Conservation (phyloP, 2,113 vertebrate genomes). For the Petaurus breviceps region DNA sequence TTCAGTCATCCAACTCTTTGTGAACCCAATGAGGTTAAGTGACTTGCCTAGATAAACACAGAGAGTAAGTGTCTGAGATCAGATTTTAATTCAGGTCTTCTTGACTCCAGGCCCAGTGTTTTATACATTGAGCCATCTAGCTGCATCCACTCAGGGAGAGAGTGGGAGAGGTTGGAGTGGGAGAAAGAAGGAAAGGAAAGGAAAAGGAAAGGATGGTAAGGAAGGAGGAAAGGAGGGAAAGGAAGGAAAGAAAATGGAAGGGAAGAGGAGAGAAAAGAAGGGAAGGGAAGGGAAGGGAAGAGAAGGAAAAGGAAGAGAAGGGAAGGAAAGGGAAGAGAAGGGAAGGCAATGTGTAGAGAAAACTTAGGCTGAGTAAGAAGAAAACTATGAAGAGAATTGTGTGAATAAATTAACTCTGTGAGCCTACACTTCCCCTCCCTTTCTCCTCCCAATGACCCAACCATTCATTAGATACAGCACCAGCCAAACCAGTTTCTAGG, state of each 20-base stretch:
- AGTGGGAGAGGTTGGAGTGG: background rate
- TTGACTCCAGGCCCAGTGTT: background rate
- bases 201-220: background rate
- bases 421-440: constrained; percentile 43
- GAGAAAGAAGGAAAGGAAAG: no score
- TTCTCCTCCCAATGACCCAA: constrained; percentile 63
- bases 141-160: background rate
- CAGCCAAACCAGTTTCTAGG: constrained; percentile 65
- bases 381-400: constrained; percentile 66
- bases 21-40: background rate
- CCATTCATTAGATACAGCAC: constrained; percentile 72
- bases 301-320: background rate
- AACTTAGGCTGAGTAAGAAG: constrained; percentile 52
- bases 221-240: no score
- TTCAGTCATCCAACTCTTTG: background rate
- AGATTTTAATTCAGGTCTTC: background rate
- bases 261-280: no score
- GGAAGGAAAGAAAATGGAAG: background rate
- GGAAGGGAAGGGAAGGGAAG: background rate
- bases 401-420: constrained; percentile 59
- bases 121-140: background rate
- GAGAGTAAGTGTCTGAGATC: background rate
- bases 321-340: background rate
- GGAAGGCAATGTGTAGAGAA: background rate
- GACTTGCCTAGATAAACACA: background rate